A percentile compares a stretch with the other conserved stretches of the same genome.
Evolutionary conservation across 2,113 vertebrate genomes (phyloP).

Genomic region (Podiceps cristatus): DNA sequence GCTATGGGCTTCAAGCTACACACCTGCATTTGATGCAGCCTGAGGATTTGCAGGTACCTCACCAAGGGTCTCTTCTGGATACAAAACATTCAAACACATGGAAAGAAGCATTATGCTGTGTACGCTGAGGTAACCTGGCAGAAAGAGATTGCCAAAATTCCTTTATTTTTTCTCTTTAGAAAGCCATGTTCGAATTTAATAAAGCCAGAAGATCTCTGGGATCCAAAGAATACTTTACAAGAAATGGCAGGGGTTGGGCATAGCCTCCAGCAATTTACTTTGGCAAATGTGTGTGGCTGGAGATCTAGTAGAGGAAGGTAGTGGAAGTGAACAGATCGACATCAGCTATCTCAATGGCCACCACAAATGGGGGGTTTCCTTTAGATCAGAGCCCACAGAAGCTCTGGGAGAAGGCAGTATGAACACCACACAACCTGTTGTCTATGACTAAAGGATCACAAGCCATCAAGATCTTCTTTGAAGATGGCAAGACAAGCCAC

Average conservation of each 20-base stretch:
- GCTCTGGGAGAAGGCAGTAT: neutral
- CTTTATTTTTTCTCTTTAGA: neutral
- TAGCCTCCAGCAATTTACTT: neutral
- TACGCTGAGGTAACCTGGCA: neutral
- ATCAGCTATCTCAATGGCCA: neutral
- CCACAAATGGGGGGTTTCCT: neutral
- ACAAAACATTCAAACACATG: neutral
- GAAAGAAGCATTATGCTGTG: neutral
- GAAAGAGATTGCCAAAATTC: neutral
- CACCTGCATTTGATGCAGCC: neutral
- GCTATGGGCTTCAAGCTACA: neutral
- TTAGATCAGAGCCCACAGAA: neutral
- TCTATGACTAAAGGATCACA: neutral
- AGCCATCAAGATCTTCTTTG: constrained; percentile 25
- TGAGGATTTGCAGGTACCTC: neutral
- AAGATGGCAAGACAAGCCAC: constrained; percentile 2
- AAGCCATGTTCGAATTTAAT: neutral
- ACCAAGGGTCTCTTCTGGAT: neutral
- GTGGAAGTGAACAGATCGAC: neutral
- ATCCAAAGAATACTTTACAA: constrained; percentile 26
- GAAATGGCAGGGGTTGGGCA: neutral
- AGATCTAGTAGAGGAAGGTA: neutral
- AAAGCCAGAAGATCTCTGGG: constrained; percentile 6
- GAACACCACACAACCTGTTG: neutral
- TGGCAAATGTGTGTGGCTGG: neutral